These are phyloP conservation scores for Nothura maculosa DNA, from an alignment of 2,797 vertebrate species.

Conservation along the genomic window DNA sequence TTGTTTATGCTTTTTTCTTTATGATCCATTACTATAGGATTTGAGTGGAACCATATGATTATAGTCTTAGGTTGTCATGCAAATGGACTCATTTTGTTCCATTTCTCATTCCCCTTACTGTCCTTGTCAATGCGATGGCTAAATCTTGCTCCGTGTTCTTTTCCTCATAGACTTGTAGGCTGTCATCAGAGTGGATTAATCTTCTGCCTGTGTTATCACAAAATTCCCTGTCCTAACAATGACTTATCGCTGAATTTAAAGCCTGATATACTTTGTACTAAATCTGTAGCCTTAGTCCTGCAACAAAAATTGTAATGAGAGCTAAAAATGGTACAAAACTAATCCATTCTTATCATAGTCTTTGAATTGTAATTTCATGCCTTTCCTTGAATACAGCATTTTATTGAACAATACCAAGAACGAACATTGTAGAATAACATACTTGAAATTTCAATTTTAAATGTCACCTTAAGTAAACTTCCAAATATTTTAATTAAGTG, in stretches of 20 bases:
- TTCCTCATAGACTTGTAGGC: constrained; percentile 63
- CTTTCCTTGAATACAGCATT: constrained; percentile 36
- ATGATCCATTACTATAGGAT: constrained; percentile 73
- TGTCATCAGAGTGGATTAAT: constrained; percentile 79
- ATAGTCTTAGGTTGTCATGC: constrained; percentile 80
- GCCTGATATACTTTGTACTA: constrained; percentile 48
- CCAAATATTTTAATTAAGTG: constrained; percentile 54
- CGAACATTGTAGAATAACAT: not conserved
- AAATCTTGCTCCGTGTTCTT: constrained; percentile 67
- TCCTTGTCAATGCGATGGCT: constrained; percentile 77
- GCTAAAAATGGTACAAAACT: constrained; percentile 48
- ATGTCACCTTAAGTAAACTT: constrained; percentile 44
- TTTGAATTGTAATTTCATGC: constrained; percentile 65
- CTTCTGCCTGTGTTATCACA: constrained; percentile 72
- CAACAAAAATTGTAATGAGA: constrained; percentile 69
- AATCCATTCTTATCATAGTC: constrained; percentile 66
- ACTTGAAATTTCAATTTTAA: constrained; percentile 50
- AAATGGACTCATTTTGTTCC: constrained; percentile 82
- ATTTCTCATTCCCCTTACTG: constrained; percentile 71
- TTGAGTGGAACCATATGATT: constrained; percentile 81
- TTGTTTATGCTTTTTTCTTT: constrained; percentile 71
- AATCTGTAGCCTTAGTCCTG: constrained; percentile 54
- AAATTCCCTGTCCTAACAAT: constrained; percentile 71
- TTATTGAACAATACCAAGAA: constrained; percentile 19
- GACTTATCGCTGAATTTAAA: constrained; percentile 74